Evolutionary conservation across 2,113 vertebrate genomes (phyloP).

Genomic region (Symphodus melops): DNA sequence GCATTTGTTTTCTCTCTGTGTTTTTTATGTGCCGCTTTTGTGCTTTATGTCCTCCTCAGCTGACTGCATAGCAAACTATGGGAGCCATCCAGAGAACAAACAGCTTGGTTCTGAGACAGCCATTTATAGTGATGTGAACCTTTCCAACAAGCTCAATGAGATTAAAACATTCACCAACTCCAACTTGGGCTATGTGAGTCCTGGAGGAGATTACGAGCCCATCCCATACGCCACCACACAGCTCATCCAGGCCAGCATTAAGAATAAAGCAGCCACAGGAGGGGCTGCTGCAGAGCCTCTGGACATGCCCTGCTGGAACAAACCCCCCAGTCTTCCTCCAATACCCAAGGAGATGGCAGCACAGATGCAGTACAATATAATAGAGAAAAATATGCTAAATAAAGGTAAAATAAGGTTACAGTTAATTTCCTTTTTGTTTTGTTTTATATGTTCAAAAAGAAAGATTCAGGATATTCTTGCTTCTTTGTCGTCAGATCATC

Average conservation of each 20-base stretch:
- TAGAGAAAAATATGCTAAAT: slow-evolving; percentile 92
- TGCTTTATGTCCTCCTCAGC: slow-evolving; percentile 78
- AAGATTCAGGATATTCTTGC: not conserved
- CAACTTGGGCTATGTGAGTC: slow-evolving; percentile 91
- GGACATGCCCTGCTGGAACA: slow-evolving; percentile 91
- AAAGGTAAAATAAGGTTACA: slow-evolving; percentile 82
- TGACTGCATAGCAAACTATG: slow-evolving; percentile 98
- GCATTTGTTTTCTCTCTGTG: no score
- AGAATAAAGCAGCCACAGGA: slow-evolving; percentile 77
- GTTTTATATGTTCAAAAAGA: not conserved
- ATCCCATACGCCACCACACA: slow-evolving; percentile 97
- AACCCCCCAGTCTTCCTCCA: slow-evolving; percentile 84
- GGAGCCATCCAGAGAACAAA: slow-evolving; percentile 94
- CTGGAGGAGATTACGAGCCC: slow-evolving; percentile 88
- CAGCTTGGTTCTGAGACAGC: slow-evolving; percentile 92
- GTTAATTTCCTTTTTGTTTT: not conserved
- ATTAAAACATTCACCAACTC: slow-evolving; percentile 97
- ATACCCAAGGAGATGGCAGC: slow-evolving; percentile 87
- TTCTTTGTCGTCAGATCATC: slow-evolving; percentile 63
- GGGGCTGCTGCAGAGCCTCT: slow-evolving; percentile 72
- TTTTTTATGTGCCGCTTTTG: slow-evolving; percentile 28
- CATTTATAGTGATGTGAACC: slow-evolving; percentile 94
- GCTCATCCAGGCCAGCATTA: slow-evolving; percentile 93
- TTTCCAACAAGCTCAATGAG: slow-evolving; percentile 95
- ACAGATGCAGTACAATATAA: slow-evolving; percentile 93